These are phyloP conservation scores for Dromiciops gliroides DNA, from an alignment of 2,113 vertebrate species.

Conservation along the genomic window DNA sequence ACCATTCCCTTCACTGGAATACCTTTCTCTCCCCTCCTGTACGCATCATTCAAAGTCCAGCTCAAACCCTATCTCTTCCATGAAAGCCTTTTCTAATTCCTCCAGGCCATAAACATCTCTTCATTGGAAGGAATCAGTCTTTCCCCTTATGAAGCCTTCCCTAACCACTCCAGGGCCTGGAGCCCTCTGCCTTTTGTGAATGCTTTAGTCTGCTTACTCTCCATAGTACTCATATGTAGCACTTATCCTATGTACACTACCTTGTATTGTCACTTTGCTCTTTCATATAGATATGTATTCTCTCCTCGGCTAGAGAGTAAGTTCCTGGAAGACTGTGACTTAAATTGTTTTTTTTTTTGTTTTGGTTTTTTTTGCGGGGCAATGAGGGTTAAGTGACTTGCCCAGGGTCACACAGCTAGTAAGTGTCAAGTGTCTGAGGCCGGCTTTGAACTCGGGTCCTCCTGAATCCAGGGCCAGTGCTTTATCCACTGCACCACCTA, in stretches of 20 bases:
- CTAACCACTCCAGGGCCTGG: not conserved
- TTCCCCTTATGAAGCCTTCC: not conserved
- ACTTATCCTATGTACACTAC: not conserved
- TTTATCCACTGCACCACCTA: no score
- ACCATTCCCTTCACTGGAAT: not conserved
- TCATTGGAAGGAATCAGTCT: not conserved
- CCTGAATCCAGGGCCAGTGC: no score
- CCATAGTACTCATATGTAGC: not conserved
- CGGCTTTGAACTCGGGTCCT: no score
- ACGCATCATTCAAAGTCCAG: not conserved
- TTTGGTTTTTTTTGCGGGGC: no score
- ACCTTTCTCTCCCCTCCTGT: not conserved
- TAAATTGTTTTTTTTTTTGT: no score
- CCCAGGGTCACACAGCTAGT: no score
- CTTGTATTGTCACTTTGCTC: not conserved
- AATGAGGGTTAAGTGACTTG: no score
- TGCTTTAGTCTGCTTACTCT: not conserved
- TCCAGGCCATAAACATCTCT: not conserved
- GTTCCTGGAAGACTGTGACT: no score
- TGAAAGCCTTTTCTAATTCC: not conserved
- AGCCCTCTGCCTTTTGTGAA: not conserved
- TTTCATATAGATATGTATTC: not conserved
- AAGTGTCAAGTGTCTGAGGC: no score
- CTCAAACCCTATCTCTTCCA: not conserved
- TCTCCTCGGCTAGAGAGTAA: not conserved